Evolutionary conservation across 1,140 invertebrate species (phyloP).

Genomic region (Drosophila asahinai): DNA sequence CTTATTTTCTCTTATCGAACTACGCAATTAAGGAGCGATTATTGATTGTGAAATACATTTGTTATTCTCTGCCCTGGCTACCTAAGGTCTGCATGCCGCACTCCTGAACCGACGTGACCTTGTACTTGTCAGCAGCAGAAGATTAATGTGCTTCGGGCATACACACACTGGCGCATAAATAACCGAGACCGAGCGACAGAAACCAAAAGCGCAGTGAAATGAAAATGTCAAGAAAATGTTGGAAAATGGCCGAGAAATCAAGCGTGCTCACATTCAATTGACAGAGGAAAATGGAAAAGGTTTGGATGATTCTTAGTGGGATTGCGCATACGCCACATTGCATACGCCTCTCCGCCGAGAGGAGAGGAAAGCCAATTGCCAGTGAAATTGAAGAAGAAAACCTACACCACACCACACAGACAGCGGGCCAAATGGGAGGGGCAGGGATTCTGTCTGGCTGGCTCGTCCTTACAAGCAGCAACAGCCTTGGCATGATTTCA

Average conservation of each 20-base stretch:
- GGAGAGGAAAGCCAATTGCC: conserved; percentile 51
- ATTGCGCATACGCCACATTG: conserved; percentile 77
- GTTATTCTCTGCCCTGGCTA: neutral
- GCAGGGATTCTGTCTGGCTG: conserved; percentile 22
- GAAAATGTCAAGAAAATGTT: conserved; percentile 63
- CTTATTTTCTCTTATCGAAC: neutral
- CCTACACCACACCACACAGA: neutral
- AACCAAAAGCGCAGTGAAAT: conserved; percentile 35
- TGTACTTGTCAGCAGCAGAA: conserved; percentile 54
- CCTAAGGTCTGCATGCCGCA: neutral
- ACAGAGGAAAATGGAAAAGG: neutral
- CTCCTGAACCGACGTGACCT: conserved; percentile 32
- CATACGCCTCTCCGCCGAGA: conserved; percentile 24
- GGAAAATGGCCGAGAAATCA: conserved; percentile 52
- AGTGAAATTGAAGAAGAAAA: conserved; percentile 57
- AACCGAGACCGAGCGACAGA: conserved; percentile 19
- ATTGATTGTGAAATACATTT: neutral
- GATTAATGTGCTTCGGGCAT: conserved; percentile 32
- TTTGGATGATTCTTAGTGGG: conserved; percentile 35
- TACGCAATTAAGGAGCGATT: too few relatives aligned
- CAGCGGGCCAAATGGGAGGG: neutral
- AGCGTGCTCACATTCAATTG: conserved; percentile 16
- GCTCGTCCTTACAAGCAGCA: conserved; percentile 31
- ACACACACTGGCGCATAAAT: conserved; percentile 33
- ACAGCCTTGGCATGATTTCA: conserved; percentile 82